phyloP scores from a whole-genome alignment of 2,797 vertebrate species.

The Mormyrops attenuatus region DNA sequence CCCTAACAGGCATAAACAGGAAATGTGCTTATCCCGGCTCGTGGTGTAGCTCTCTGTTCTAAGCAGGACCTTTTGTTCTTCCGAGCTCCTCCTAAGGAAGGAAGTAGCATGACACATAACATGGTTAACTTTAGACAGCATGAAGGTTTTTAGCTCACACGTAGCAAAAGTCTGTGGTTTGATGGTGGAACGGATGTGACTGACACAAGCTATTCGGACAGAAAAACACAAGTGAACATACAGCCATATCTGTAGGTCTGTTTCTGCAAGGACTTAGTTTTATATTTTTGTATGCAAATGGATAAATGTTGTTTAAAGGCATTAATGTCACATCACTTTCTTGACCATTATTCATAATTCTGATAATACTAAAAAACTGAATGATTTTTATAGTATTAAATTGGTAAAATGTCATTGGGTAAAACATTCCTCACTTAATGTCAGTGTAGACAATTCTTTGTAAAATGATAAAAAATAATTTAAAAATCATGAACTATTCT shows the following conservation, averaged over 20 bases:
- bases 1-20: not conserved
- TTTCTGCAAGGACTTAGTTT: not conserved
- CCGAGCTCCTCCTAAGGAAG: not conserved
- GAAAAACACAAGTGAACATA: not conserved
- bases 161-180: not conserved
- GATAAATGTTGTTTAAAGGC: not conserved
- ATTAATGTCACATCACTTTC: not conserved
- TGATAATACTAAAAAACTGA: not conserved
- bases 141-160: not conserved
- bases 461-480: not conserved
- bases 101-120: not conserved
- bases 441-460: not conserved
- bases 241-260: not conserved
- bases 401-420: not conserved
- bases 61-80: not conserved
- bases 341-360: not conserved
- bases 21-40: constrained; percentile 13
- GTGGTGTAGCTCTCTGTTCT: not conserved
- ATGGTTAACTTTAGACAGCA: not conserved
- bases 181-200: not conserved
- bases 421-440: not conserved
- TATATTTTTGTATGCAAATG: not conserved
- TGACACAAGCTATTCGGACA: not conserved
- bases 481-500: not conserved
- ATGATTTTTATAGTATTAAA: not conserved